A percentile compares a stretch with the other conserved stretches of the same genome.
phyloP scores from a whole-genome alignment of 2,888 invertebrate genomes.

The Yponomeuta malinellus region DNA sequence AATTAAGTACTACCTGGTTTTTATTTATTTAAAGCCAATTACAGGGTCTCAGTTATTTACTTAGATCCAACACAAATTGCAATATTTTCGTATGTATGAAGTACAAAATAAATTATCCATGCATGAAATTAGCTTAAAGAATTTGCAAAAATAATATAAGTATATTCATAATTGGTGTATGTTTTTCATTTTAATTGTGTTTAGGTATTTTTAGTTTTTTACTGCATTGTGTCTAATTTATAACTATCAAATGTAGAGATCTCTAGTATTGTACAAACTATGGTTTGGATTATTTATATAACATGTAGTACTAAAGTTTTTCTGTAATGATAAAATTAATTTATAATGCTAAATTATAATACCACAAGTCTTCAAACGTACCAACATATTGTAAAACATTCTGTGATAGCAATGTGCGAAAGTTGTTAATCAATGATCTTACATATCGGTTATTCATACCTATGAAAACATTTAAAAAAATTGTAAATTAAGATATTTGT shows the following conservation, averaged over 20 bases:
- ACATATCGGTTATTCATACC: constrained; percentile 6
- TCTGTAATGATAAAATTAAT: no score
- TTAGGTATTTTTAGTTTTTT: constrained; percentile 4
- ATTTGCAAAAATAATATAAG: not conserved
- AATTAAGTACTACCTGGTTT: not conserved
- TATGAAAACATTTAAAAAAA: not conserved
- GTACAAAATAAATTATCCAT: constrained; percentile 14
- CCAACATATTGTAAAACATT: constrained; percentile 6
- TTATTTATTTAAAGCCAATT: not conserved
- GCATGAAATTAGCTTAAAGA: not conserved
- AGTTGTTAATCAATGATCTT: constrained; percentile 18
- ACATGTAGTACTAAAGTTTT: no score
- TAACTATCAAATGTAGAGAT: no score
- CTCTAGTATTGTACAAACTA: no score
- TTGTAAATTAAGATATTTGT: not conserved
- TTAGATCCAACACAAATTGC: not conserved
- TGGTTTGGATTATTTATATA: no score
- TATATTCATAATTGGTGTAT: not conserved
- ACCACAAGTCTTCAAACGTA: no score
- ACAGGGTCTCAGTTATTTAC: not conserved
- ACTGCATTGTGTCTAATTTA: no score
- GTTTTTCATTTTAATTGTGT: not conserved
- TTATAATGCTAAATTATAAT: no score
- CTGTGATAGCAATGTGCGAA: constrained; percentile 19
- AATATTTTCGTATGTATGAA: not conserved